Conservation (phyloP, 1,140 invertebrate species). For the Drosophila ironensis region DNA sequence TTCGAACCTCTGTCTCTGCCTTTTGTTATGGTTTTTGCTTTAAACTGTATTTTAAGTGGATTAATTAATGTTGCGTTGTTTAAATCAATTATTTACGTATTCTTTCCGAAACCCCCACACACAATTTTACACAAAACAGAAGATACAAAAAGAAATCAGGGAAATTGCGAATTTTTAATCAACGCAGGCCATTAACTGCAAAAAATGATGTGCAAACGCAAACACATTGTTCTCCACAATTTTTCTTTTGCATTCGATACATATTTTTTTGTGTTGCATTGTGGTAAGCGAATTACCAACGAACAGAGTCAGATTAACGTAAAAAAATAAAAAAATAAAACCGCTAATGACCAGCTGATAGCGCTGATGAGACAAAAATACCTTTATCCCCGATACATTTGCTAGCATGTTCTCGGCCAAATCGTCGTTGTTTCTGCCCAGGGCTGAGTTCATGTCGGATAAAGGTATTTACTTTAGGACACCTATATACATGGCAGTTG, state of each 20-base stretch:
- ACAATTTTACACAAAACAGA: constrained; percentile 65
- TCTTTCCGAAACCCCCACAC: constrained; percentile 28
- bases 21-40: constrained; percentile 35
- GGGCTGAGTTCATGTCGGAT: constrained; percentile 80
- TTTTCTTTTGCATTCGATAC: too few relatives aligned
- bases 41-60: constrained; percentile 39
- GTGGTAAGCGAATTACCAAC: constrained; percentile 2
- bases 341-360: constrained; percentile 12
- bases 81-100: constrained; percentile 50
- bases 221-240: too few relatives aligned
- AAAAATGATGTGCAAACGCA: constrained; percentile 24
- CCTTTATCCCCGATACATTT: constrained; percentile 58
- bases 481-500: constrained; percentile 44
- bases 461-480: constrained; percentile 54
- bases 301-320: constrained; percentile 4
- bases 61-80: constrained; percentile 50
- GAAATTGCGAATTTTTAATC: constrained; percentile 39
- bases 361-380: constrained; percentile 32
- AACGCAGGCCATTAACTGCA: constrained; percentile 38
- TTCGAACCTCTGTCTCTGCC: constrained; percentile 14
- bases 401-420: constrained; percentile 78
- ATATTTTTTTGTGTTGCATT: constrained; percentile 8
- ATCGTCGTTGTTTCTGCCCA: constrained; percentile 82
- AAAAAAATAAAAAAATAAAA: constrained; percentile 6
- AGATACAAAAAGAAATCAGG: constrained; percentile 42